Percentiles rank a stretch among this genome's conserved stretches.
These are phyloP conservation scores for Cladopsammia gracilis DNA, from an alignment of 64 coral and sea anemone genomes.

Conservation along the genomic window DNA sequence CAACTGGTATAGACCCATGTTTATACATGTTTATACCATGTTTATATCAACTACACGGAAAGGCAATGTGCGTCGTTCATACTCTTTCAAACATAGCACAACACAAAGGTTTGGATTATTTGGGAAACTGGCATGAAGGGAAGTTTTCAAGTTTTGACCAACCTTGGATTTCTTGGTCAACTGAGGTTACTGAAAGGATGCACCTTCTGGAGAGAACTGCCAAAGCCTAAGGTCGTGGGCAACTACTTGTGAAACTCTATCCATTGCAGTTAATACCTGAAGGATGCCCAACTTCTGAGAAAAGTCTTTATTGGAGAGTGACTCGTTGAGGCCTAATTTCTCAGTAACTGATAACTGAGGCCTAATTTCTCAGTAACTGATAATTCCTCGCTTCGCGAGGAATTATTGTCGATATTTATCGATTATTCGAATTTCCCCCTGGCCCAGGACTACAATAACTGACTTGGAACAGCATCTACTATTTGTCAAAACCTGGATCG, in stretches of 20 bases:
- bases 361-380: too few species aligned
- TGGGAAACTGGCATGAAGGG: slow-evolving; percentile 63
- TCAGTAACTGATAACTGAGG: neutral
- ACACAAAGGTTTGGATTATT: neutral
- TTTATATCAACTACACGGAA: slow-evolving; percentile 11
- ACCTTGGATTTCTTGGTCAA: slow-evolving; percentile 55
- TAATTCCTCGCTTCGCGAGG: too few species aligned
- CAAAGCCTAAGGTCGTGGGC: slow-evolving; percentile 49
- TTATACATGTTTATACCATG: too few species aligned
- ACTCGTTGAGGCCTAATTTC: neutral
- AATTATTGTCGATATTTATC: too few species aligned
- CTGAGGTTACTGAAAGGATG: slow-evolving; percentile 9
- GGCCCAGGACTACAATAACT: too few species aligned
- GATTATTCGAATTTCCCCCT: too few species aligned
- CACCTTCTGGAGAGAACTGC: slow-evolving; percentile 26
- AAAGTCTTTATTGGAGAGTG: too few species aligned
- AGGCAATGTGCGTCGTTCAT: slow-evolving; percentile 2
- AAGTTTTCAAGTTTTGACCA: too few species aligned
- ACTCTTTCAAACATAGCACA: slow-evolving; percentile 14
- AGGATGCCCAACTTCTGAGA: neutral
- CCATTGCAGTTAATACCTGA: slow-evolving; percentile 7
- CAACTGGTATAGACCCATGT: too few species aligned
- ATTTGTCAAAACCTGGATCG: too few species aligned
- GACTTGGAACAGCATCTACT: too few species aligned
- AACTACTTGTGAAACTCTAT: slow-evolving; percentile 39